Base-by-base conservation (phyloP, 2,888 invertebrate genomes). In the Eilema griseolum region DNA sequence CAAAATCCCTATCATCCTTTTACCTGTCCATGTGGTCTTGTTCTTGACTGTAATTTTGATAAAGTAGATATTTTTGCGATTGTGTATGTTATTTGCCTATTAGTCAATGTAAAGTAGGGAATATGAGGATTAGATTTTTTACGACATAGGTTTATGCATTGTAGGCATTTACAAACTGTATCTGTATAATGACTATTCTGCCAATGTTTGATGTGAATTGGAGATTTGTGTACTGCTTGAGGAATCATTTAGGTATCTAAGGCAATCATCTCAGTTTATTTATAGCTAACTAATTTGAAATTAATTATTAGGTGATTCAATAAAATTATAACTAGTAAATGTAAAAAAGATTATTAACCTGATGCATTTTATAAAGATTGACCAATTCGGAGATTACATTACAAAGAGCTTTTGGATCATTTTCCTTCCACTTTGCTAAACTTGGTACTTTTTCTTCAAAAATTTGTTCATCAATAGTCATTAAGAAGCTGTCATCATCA, bases 401-500 rank as follows among this genome's bases (percentile, higher is more conserved):
- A 73, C 96, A 91, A 57, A 98, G 90, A 16, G 96, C 95, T 81
- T 95, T 94, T 1, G 96, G 93, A 83, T 97, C 94, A 71, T 90
- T 93, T 77, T 96, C 92, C 90, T 97, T 94, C 97, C 97, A 97
- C 66, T 96, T 95, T 7, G 94, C 92, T 67, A 97, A 92, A 85
- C 96, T 96, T 23, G 97, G 97, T 52, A 97, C 85, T 83, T 95
- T 88, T 66, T 92, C 88, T 69, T 93, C 92, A 46, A 97, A 89
- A 69, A 91, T 90, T 67, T 96, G 91, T 69, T 95, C 90, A 84
- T 96, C 96, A 61, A 96, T 93, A 86, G 96, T 96, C 68, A 92
- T 95, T 33, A 96, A 89, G 88, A 98, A 97, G 65, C 92, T 94
- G 59, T 96, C 96, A 87, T 97, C 97, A 79, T 97, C 96, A 89